Percentiles rank a stretch among this genome's conserved stretches.
phyloP scores from a whole-genome alignment of 1,140 invertebrate genomes.

The Oedothorax gibbosus region DNA sequence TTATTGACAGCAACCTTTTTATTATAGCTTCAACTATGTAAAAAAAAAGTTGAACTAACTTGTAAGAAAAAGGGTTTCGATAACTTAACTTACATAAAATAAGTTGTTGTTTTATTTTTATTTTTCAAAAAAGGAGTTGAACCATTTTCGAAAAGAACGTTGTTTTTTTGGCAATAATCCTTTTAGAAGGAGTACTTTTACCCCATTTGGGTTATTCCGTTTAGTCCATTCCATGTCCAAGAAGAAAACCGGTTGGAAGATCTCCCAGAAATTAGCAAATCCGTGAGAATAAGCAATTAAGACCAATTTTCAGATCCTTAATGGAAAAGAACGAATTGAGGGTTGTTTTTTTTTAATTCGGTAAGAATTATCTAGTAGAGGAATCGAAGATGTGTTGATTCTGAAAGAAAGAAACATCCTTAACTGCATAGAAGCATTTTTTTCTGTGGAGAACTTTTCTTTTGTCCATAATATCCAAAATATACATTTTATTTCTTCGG shows the following conservation, averaged over 20 bases:
- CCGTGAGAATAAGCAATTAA: constrained; percentile 25
- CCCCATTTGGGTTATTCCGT: constrained; percentile 16
- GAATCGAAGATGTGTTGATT: too few relatives aligned
- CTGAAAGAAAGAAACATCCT: too few relatives aligned
- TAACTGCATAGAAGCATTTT: too few relatives aligned
- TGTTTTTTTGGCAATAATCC: neutral
- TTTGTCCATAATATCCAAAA: too few relatives aligned
- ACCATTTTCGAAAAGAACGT: neutral
- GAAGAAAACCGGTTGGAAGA: neutral
- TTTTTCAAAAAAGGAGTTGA: neutral
- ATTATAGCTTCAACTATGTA: too few relatives aligned
- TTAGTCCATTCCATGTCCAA: neutral
- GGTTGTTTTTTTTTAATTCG: neutral
- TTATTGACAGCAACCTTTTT: too few relatives aligned
- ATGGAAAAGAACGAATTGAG: neutral
- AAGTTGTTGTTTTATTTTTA: neutral
- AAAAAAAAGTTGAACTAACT: neutral
- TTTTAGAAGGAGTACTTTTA: constrained; percentile 17
- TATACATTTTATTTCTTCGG: too few relatives aligned
- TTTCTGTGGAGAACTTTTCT: too few relatives aligned
- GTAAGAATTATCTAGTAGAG: too few relatives aligned
- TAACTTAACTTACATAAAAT: neutral
- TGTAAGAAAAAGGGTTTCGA: neutral
- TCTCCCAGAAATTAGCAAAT: constrained; percentile 30
- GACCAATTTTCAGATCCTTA: constrained; percentile 17